phyloP scores from a whole-genome alignment of 1,140 invertebrate species.

The Drosophila pruinosa region DNA sequence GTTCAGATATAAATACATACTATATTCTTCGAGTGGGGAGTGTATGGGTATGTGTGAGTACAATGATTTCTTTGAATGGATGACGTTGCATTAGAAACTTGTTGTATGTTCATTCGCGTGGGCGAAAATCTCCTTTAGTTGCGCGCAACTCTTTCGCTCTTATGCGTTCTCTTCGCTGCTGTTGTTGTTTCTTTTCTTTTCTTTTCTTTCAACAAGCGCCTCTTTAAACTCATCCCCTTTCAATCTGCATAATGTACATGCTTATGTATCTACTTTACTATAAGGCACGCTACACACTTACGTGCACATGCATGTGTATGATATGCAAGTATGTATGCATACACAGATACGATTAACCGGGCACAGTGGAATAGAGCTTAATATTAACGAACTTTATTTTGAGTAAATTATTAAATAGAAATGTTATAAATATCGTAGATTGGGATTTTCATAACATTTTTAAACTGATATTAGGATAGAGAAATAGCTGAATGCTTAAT shows the following conservation, averaged over 20 bases:
- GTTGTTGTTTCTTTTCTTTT: slow-evolving; percentile 26
- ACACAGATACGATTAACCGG: slow-evolving; percentile 59
- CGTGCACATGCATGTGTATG: not conserved
- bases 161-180: slow-evolving; percentile 7
- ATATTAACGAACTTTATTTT: not conserved
- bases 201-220: slow-evolving; percentile 66
- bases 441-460: too few species aligned
- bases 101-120: slow-evolving; percentile 26
- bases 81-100: slow-evolving; percentile 74
- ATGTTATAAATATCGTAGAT: too few species aligned
- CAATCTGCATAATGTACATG: slow-evolving; percentile 71
- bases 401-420: too few species aligned
- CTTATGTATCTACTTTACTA: slow-evolving; percentile 79
- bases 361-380: slow-evolving; percentile 41
- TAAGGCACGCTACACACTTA: slow-evolving; percentile 53
- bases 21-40: not conserved
- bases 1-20: too few species aligned
- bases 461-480: too few species aligned
- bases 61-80: slow-evolving; percentile 72
- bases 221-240: slow-evolving; percentile 77
- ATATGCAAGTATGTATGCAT: not conserved
- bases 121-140: slow-evolving; percentile 18
- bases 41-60: slow-evolving; percentile 17
- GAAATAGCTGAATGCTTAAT: too few species aligned
- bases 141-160: slow-evolving; percentile 12